phyloP scores from a whole-genome alignment of 2,113 vertebrate species.

The Brevimyrus niger region DNA sequence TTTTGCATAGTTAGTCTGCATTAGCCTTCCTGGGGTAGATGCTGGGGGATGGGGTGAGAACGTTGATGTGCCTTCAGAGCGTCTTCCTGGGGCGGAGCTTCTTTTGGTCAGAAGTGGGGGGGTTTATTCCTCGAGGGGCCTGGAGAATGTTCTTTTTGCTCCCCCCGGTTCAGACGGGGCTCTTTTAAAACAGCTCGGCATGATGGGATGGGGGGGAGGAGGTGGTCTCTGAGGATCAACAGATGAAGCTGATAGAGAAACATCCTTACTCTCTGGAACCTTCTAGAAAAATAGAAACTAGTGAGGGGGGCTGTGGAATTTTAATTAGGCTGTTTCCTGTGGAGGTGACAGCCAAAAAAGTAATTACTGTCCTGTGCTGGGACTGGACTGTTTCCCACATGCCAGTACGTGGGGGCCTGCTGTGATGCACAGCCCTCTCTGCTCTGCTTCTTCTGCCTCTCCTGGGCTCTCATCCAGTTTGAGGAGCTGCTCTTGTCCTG shows the following conservation, averaged over 20 bases:
- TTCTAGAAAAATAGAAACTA: not conserved
- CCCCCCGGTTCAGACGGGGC: not conserved
- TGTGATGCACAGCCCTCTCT: not conserved
- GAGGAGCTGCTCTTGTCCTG: not conserved
- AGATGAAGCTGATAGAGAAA: not conserved
- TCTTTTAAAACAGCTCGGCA: not conserved
- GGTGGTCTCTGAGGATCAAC: not conserved
- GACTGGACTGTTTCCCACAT: not conserved
- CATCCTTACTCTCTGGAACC: not conserved
- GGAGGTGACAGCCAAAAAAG: conserved; percentile 4
- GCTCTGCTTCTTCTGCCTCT: not conserved
- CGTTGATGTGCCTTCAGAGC: not conserved
- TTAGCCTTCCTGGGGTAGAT: not conserved
- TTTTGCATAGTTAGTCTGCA: not conserved
- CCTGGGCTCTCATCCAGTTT: not conserved
- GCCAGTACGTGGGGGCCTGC: not conserved
- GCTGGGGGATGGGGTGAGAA: not conserved
- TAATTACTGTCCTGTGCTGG: not conserved
- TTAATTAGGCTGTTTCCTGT: conserved; percentile 14
- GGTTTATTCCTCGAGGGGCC: not conserved
- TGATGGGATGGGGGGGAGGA: not conserved
- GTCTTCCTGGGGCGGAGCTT: not conserved
- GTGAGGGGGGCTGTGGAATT: conserved; percentile 1
- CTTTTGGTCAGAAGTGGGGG: not conserved
- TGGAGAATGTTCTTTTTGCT: not conserved